Evolutionary conservation across 2,113 vertebrate genomes (phyloP).

Genomic region (Jacana jacana): DNA sequence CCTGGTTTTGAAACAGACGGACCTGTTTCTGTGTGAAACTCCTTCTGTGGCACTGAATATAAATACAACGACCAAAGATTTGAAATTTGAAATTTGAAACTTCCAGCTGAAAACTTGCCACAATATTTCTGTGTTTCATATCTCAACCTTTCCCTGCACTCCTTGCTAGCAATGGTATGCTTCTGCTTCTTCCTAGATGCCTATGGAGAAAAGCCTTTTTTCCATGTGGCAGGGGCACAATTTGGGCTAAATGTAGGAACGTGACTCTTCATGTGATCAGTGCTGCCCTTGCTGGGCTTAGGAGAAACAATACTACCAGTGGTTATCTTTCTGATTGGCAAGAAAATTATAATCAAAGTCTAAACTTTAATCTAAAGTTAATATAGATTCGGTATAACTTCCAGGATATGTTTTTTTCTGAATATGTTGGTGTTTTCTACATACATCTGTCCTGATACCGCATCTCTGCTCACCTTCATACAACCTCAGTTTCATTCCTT

Average conservation of each 20-base stretch:
- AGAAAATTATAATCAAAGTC: background rate
- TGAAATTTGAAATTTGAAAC: background rate
- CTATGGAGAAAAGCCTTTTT: background rate
- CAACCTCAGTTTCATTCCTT: background rate
- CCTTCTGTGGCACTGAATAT: background rate
- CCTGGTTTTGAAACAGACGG: background rate
- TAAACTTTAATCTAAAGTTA: background rate
- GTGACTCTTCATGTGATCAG: background rate
- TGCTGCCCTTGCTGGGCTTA: background rate
- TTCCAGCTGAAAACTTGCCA: constrained; percentile 13
- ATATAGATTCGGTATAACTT: background rate
- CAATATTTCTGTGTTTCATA: background rate
- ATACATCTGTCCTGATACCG: background rate
- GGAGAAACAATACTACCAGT: background rate
- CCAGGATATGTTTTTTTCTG: background rate
- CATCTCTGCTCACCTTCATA: background rate
- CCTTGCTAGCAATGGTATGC: background rate
- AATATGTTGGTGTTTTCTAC: background rate
- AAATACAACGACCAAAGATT: background rate
- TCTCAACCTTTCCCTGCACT: background rate
- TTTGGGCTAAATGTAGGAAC: background rate
- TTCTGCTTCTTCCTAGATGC: background rate
- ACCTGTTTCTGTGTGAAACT: background rate
- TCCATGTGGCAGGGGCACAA: background rate
- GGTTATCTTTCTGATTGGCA: background rate